phyloP scores from a whole-genome alignment of 2,888 invertebrate species.

The Norana najaformis region DNA sequence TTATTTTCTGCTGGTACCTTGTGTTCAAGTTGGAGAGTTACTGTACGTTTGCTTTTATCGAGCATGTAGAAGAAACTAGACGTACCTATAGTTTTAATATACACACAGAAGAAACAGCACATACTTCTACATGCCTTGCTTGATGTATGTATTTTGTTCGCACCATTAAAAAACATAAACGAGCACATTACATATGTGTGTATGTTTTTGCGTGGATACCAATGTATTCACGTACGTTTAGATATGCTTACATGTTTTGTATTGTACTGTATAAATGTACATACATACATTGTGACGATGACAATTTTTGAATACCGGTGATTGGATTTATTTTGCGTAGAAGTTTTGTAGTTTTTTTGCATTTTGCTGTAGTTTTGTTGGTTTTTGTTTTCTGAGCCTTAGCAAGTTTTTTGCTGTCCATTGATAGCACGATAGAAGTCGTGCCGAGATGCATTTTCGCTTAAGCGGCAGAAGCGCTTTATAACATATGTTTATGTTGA shows the following conservation, averaged over 20 bases:
- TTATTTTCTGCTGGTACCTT: background rate
- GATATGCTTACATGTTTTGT: background rate
- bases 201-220: no score
- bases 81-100: background rate
- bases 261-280: background rate
- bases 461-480: background rate
- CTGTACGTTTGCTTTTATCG: background rate
- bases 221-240: background rate
- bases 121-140: background rate
- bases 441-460: background rate
- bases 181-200: no score
- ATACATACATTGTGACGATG: background rate
- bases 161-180: background rate
- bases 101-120: background rate
- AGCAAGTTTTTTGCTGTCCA: background rate
- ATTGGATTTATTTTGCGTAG: background rate
- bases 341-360: background rate
- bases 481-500: no score
- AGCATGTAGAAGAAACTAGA: background rate
- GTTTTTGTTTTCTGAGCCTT: background rate
- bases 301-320: background rate
- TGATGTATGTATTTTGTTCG: background rate
- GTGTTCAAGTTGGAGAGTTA: background rate
- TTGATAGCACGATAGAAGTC: background rate
- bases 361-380: background rate